Conservation (phyloP, 2,888 invertebrate species). For the Saturnia japonica region DNA sequence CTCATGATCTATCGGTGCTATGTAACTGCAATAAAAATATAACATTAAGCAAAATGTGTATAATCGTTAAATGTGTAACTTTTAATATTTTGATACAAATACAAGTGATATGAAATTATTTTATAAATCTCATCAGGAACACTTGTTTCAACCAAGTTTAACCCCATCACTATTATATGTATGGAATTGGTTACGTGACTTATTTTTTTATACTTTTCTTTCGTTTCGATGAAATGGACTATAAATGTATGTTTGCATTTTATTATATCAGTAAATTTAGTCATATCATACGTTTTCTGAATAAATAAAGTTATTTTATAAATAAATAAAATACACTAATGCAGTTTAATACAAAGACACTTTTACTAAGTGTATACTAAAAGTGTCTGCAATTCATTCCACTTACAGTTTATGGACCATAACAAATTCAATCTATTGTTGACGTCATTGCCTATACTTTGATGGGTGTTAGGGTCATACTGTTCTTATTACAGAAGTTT, state of each 20-base stretch:
- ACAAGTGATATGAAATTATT: no score
- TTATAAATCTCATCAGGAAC: no score
- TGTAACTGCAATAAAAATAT: slow-evolving; percentile 60
- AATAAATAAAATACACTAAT: not conserved
- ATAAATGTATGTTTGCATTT: no score
- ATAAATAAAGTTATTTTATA: not conserved
- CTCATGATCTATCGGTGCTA: slow-evolving; percentile 75
- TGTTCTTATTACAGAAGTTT: slow-evolving; percentile 2
- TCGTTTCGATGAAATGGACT: no score
- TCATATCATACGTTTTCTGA: not conserved
- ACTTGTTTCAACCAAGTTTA: no score
- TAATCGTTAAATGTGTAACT: not conserved
- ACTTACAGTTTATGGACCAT: slow-evolving; percentile 17
- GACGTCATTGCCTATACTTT: slow-evolving; percentile 4
- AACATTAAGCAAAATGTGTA: not conserved
- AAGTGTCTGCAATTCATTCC: slow-evolving; percentile 12
- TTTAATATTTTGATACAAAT: not conserved
- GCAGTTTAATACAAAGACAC: slow-evolving; percentile 12
- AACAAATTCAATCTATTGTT: slow-evolving; percentile 14
- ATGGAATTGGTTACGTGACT: no score
- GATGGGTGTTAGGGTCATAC: not conserved
- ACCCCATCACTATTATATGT: no score
- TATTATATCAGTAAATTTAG: not conserved
- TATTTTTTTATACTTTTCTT: not conserved
- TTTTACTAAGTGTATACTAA: slow-evolving; percentile 8